These are phyloP conservation scores for Iselma pallidipennis DNA, from an alignment of 2,888 invertebrate genomes.

Conservation along the genomic window DNA sequence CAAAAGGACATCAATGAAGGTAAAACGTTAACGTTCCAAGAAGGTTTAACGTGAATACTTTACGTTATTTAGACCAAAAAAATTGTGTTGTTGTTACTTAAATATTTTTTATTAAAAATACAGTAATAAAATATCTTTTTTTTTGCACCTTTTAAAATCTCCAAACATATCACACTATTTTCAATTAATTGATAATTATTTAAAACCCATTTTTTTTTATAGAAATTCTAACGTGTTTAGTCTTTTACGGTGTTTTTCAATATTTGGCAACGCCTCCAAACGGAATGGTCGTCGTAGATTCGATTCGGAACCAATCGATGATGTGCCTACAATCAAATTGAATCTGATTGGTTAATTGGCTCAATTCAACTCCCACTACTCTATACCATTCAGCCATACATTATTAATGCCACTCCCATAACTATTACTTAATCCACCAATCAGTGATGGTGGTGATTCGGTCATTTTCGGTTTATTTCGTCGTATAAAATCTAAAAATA, in stretches of 20 bases:
- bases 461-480: conserved; percentile 44
- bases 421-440: conserved; percentile 21
- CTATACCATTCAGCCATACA: conserved; percentile 42
- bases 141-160: background rate
- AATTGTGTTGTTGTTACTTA: too few relatives aligned
- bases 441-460: conserved; percentile 35
- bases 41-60: conserved; percentile 49
- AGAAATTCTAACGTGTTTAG: conserved; percentile 46
- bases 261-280: conserved; percentile 53
- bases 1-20: conserved; percentile 65
- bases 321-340: conserved; percentile 27
- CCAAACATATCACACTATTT: background rate
- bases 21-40: conserved; percentile 57
- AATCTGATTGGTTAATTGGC: background rate
- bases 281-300: conserved; percentile 46
- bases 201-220: conserved; percentile 24
- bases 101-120: background rate
- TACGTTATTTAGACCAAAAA: background rate
- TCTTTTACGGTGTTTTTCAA: conserved; percentile 41
- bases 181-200: too few relatives aligned
- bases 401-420: conserved; percentile 32
- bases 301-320: conserved; percentile 32
- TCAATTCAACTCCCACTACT: background rate
- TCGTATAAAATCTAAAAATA: conserved; percentile 47
- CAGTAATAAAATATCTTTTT: background rate